Evolutionary conservation across 2,888 invertebrate genomes (phyloP), one percentile per base, ranked within the genome.

Genomic region (Nephrotoma flavescens): DNA sequence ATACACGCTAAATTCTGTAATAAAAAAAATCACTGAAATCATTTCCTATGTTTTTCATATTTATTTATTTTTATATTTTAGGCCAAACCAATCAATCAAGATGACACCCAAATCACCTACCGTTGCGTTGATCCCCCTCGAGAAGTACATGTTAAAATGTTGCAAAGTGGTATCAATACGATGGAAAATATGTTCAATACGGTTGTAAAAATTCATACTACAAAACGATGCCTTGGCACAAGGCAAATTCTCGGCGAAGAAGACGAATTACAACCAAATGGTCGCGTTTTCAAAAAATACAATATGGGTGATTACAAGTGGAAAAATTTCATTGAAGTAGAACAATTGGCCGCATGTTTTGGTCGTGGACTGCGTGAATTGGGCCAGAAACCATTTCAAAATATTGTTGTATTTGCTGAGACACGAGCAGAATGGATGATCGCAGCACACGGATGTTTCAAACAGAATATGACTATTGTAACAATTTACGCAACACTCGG

Each of bases 371-470:
- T 99, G 88, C 93, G 95, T 71, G 95, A 95, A 89, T 92, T 97
- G 52, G 98, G 97, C 42, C 94, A 96, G 89, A 91, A 92, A 89
- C 95, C 96, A 7, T 93, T 93, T 9, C 92, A 94, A 88, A 97
- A 96, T 91, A 93, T 99, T 88, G 97, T 97, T 87, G 95, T 99
- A 90, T 99, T 98, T 93, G 98, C 99, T 0, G 99, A 99, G 92
- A 99, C 99, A 0, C 93, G 99, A 89, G 97, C 97, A 86, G 99
- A 99, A 92, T 99, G 99, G 99, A 96, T 99, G 95, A 93, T 99
- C 86, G 96, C 98, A 0, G 98, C 98, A 0, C 97, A 99, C 90
- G 98, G 98, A 86, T 96, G 98, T 92, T 98, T 99, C 93, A 97
- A 97, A 91, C 97, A 96, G 92, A 97, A 96, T 91, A 96, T 97